Evolutionary conservation across 2,797 vertebrate genomes (phyloP).

Genomic region (Paguma larvata): DNA sequence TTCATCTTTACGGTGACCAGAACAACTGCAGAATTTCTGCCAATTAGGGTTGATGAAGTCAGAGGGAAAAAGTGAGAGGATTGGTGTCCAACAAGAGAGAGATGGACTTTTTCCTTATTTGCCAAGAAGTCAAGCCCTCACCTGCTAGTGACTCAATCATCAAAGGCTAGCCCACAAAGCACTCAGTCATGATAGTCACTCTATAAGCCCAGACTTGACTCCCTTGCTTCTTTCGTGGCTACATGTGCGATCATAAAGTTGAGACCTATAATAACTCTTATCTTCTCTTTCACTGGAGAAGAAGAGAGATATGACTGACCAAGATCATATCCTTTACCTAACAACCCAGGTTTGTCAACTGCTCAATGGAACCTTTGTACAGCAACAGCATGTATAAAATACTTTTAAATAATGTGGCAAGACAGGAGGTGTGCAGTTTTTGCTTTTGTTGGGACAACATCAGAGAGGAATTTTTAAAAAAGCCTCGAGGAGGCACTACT

Average conservation of each 20-base stretch:
- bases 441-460: background rate
- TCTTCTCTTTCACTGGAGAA: background rate
- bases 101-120: background rate
- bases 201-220: background rate
- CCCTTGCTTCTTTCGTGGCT: background rate
- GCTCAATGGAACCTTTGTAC: background rate
- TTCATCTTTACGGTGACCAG: constrained; percentile 3
- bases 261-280: background rate
- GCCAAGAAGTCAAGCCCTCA: background rate
- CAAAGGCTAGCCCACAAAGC: background rate
- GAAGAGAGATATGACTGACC: background rate
- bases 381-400: background rate
- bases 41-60: background rate
- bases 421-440: background rate
- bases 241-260: accelerated
- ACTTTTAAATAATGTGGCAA: background rate
- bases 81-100: background rate
- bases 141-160: background rate
- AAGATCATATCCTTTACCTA: background rate
- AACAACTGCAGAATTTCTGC: background rate
- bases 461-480: background rate
- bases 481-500: background rate
- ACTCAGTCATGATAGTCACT: background rate
- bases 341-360: background rate
- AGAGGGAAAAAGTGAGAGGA: background rate